Conservation (phyloP, 2,113 vertebrate species). For the Esox niger region DNA sequence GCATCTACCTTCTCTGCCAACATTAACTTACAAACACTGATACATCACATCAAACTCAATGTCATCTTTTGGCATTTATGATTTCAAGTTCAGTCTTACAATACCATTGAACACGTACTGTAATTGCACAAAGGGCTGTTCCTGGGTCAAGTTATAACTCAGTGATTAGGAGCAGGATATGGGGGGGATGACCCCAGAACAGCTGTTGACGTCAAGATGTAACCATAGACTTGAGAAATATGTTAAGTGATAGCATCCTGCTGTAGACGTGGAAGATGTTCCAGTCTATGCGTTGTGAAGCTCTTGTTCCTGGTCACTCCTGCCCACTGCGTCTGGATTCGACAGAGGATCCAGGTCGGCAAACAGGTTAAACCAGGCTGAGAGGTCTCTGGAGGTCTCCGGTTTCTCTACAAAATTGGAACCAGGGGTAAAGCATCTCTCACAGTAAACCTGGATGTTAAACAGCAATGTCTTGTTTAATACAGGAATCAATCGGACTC, state of each 20-base stretch:
- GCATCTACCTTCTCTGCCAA: not conserved
- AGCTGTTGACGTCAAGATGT: not conserved
- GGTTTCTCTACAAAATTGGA: constrained; percentile 69
- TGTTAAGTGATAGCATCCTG: not conserved
- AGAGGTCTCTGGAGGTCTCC: constrained; percentile 80
- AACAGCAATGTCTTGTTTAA: not conserved
- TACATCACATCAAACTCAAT: not conserved
- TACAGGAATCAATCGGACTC: not conserved
- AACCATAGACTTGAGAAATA: not conserved
- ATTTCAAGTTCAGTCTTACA: not conserved
- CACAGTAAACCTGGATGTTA: not conserved
- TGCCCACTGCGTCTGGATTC: constrained; percentile 92
- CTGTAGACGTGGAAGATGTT: not conserved
- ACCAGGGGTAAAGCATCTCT: constrained; percentile 1
- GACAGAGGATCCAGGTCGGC: constrained; percentile 94
- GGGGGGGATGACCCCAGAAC: constrained; percentile 4
- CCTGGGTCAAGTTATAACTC: constrained; percentile 2
- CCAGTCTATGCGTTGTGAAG: constrained; percentile 83
- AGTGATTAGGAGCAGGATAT: not conserved
- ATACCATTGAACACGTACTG: not conserved
- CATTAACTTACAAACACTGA: not conserved
- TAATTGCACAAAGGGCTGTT: not conserved
- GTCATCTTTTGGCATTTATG: not conserved
- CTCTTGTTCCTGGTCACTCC: constrained; percentile 84
- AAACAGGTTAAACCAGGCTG: constrained; percentile 94